Base-by-base conservation (phyloP, 1,140 invertebrate species). In the Thalassaphorura encarpata region DNA sequence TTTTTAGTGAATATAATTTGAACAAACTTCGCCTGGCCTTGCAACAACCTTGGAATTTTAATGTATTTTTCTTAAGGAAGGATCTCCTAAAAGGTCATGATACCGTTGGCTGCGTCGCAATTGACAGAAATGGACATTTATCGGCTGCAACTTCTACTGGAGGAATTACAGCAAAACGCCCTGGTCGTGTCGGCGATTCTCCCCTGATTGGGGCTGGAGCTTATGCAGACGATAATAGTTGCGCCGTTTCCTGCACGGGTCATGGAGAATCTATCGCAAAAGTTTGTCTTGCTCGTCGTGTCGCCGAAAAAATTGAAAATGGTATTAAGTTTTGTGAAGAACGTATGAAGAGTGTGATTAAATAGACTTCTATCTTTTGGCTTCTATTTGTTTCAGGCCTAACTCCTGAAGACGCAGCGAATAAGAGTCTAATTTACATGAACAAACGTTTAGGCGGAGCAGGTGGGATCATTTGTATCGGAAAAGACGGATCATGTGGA, bases 71-170 rank as follows among this genome's bases (percentile, higher is more conserved):
- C n/a, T n/a, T n/a, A n/a, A n/a, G n/a, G n/a, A n/a, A n/a, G n/a
- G n/a, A n/a, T n/a, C n/a, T n/a, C n/a, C n/a, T n/a, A n/a, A n/a
- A n/a, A n/a, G n/a, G n/a, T n/a, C n/a, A 31, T 27, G 83, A 82
- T 26, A 91, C 88, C 8, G 87, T 92, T 0, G 89, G 89, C 1
- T 86, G 86, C 41, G 84, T 92, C 11, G 88, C 83, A 11, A 70
- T 89, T 26, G 86, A 90, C 68, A 64, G 63, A 8, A 59, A 74
- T 28, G 83, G 83, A 0, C 77, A 80, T 62, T 71, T 89, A 27
- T 84, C 85, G 2, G 82, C 78, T 42, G 87, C 82, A 1, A 88
- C 83, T 1, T 90, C 87, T 1, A 92, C 88, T 2, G 89, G 89
- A 18, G 88, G 89, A 18, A 83, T 84, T 48, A 86, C 81, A 26